A percentile compares a stretch with the other conserved stretches of the same genome.
Evolutionary conservation across 2,797 vertebrate species (phyloP).

Genomic region (Potorous gilbertii): DNA sequence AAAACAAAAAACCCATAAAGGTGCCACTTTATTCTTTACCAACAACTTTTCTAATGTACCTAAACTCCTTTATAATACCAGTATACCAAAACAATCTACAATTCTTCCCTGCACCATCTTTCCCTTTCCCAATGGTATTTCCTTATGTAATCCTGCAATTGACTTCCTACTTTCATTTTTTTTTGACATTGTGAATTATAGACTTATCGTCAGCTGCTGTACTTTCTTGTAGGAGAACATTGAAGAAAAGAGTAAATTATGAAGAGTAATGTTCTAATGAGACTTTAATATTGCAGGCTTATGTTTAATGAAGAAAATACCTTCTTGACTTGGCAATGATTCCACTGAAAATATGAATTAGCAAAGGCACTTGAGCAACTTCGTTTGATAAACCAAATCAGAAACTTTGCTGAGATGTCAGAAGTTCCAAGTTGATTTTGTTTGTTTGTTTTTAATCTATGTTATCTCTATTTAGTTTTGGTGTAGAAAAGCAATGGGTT

Average conservation of each 20-base stretch:
- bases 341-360: neutral
- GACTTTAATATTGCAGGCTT: constrained; percentile 8
- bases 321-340: constrained; percentile 24
- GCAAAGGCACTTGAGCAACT: neutral
- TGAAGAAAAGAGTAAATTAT: constrained; percentile 45
- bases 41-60: constrained; percentile 27
- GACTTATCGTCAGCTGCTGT: constrained; percentile 35
- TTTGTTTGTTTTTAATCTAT: neutral
- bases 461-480: neutral
- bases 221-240: constrained; percentile 22
- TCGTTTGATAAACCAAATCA: neutral
- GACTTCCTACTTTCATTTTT: neutral
- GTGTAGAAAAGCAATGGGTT: constrained; percentile 15
- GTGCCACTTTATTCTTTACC: constrained; percentile 37
- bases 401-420: neutral
- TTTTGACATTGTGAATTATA: constrained; percentile 12
- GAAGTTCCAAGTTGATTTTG: neutral
- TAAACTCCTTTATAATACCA: constrained; percentile 27
- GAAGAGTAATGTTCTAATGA: constrained; percentile 43
- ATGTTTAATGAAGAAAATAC: constrained; percentile 19
- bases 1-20: constrained; percentile 52
- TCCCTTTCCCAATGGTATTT: constrained; percentile 17
- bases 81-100: neutral
- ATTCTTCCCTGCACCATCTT: neutral
- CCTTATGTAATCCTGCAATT: constrained; percentile 33